These are phyloP conservation scores for Macrotus californicus DNA, from an alignment of 2,113 vertebrate genomes.

Conservation along the genomic window DNA sequence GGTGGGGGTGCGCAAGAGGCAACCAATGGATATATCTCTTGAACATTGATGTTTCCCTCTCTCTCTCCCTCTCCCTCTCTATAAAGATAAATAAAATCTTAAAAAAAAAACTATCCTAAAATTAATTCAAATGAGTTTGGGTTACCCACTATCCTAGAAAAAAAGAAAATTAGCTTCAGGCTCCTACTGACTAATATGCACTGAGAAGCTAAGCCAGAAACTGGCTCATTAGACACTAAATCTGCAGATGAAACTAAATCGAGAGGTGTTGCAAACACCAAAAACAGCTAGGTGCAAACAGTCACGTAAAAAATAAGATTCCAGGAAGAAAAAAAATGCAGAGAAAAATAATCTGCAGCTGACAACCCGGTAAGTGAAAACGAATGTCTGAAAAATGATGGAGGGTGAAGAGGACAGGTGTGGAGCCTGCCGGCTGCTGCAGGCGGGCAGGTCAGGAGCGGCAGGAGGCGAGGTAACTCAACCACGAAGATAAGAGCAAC, in stretches of 20 bases:
- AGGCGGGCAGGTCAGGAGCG: neutral
- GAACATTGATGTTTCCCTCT: neutral
- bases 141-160: neutral
- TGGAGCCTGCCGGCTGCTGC: too few species aligned
- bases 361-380: slow-evolving; percentile 7
- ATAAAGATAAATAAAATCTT: neutral
- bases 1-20: too few species aligned
- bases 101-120: neutral
- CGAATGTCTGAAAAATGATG: neutral
- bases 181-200: neutral
- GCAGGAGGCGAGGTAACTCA: neutral
- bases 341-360: slow-evolving; percentile 40
- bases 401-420: neutral
- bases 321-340: slow-evolving; percentile 51
- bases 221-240: slow-evolving; percentile 8
- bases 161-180: slow-evolving; percentile 27
- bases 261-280: slow-evolving; percentile 52
- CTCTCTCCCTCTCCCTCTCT: neutral
- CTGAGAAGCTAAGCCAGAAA: slow-evolving; percentile 27
- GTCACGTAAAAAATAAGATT: slow-evolving; percentile 41
- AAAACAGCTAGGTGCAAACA: slow-evolving; percentile 29
- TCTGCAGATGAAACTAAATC: slow-evolving; percentile 44
- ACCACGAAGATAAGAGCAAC: neutral
- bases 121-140: neutral
- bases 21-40: too few species aligned